Conservation (phyloP, 2,888 invertebrate species). For the Ormyrus rosae region DNA sequence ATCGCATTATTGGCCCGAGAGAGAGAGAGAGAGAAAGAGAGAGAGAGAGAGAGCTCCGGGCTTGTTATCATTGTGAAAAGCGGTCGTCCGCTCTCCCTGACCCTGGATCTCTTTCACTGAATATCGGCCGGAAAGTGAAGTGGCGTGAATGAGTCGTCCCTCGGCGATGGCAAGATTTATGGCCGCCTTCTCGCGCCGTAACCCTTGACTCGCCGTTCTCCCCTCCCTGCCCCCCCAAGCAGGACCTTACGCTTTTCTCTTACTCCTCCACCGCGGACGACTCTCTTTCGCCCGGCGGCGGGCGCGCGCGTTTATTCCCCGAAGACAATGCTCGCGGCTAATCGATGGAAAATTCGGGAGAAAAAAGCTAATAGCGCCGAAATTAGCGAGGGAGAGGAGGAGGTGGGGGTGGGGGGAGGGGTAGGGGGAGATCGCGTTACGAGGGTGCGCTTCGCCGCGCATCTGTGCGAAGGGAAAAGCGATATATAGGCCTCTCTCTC, state of each 20-base stretch:
- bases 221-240: not conserved
- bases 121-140: slow-evolving; percentile 71
- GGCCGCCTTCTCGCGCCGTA: slow-evolving; percentile 69
- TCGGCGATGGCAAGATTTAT: slow-evolving; percentile 75
- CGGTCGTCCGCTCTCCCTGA: slow-evolving; percentile 3
- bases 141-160: slow-evolving; percentile 75
- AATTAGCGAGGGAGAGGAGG: slow-evolving; percentile 62
- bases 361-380: slow-evolving; percentile 71
- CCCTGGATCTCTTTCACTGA: slow-evolving; percentile 57
- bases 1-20: slow-evolving; percentile 35
- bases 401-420: too few species aligned
- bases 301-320: not conserved
- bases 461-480: too few species aligned
- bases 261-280: not conserved
- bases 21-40: too few species aligned
- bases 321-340: not conserved
- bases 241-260: not conserved
- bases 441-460: slow-evolving; percentile 67
- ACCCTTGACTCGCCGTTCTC: slow-evolving; percentile 69
- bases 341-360: slow-evolving; percentile 53
- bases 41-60: not conserved
- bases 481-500: too few species aligned
- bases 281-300: not conserved
- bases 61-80: slow-evolving; percentile 55
- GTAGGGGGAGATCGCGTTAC: slow-evolving; percentile 67